Evolutionary conservation across 2,113 vertebrate species (phyloP).

Genomic region (Carassius gibelio): DNA sequence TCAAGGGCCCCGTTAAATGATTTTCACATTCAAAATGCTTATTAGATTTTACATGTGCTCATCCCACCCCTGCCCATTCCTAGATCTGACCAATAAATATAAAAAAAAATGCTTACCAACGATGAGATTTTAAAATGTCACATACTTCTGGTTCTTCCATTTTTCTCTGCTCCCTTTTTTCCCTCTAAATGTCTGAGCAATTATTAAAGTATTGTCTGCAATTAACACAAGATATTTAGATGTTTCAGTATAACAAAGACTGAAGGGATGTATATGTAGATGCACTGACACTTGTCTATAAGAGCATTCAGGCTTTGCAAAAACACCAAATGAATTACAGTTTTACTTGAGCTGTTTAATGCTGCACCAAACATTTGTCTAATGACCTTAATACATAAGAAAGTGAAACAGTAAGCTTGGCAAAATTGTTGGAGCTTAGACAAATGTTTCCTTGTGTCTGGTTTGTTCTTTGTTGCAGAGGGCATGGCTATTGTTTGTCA

Average conservation of each 20-base stretch:
- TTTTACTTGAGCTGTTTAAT: slow-evolving; percentile 25
- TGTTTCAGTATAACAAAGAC: neutral
- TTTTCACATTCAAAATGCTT: too few species aligned
- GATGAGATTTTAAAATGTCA: neutral
- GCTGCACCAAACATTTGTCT: slow-evolving; percentile 62
- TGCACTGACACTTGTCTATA: slow-evolving; percentile 1
- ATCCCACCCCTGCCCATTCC: too few species aligned
- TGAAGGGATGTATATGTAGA: neutral
- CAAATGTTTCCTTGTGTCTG: too few species aligned
- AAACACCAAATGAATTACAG: slow-evolving; percentile 21
- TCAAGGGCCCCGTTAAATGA: too few species aligned
- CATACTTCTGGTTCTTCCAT: neutral
- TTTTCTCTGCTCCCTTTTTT: slow-evolving; percentile 29
- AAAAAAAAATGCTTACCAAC: neutral
- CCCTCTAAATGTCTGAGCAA: slow-evolving; percentile 40
- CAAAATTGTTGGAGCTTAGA: neutral
- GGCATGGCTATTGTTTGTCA: too few species aligned
- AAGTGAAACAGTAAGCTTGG: slow-evolving; percentile 57
- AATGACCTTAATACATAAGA: slow-evolving; percentile 49
- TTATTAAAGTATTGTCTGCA: slow-evolving; percentile 31
- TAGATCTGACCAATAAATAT: too few species aligned
- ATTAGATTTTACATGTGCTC: too few species aligned
- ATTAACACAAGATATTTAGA: slow-evolving; percentile 30
- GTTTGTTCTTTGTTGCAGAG: too few species aligned
- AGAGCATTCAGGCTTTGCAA: neutral